Evolutionary conservation across 2,113 vertebrate genomes (phyloP).

Genomic region (Alosa alosa): DNA sequence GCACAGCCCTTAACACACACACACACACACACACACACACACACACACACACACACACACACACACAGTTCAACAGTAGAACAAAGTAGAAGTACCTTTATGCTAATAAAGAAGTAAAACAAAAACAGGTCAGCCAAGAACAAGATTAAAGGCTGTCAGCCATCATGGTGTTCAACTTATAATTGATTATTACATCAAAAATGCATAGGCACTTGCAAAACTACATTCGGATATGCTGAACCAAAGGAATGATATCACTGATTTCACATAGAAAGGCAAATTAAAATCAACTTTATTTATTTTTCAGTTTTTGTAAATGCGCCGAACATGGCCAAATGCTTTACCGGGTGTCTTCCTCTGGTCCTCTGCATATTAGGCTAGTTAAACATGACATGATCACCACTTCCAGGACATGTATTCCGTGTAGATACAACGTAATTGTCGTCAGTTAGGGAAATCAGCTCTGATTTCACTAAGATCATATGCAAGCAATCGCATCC

Average conservation of each 20-base stretch:
- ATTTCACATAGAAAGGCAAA: neutral
- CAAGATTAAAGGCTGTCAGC: neutral
- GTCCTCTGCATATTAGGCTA: neutral
- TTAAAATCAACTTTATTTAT: neutral
- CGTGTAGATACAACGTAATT: neutral
- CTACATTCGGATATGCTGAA: neutral
- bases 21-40: neutral
- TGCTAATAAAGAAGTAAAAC: neutral
- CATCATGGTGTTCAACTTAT: neutral
- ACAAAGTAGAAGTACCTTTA: neutral
- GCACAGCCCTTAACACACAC: neutral
- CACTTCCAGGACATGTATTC: neutral
- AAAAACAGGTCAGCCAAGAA: neutral
- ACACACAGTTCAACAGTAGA: neutral
- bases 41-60: neutral
- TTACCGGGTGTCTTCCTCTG: too few relatives aligned
- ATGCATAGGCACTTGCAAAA: neutral
- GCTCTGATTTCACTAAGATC: neutral
- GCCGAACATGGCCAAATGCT: neutral
- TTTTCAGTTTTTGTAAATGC: too few relatives aligned
- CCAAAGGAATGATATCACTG: neutral
- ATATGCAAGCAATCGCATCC: neutral
- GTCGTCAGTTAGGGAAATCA: neutral
- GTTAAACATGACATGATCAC: neutral
- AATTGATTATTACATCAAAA: neutral